Base-by-base conservation (phyloP, 1,140 invertebrate species). In the Leptinotarsa defecta region DNA sequence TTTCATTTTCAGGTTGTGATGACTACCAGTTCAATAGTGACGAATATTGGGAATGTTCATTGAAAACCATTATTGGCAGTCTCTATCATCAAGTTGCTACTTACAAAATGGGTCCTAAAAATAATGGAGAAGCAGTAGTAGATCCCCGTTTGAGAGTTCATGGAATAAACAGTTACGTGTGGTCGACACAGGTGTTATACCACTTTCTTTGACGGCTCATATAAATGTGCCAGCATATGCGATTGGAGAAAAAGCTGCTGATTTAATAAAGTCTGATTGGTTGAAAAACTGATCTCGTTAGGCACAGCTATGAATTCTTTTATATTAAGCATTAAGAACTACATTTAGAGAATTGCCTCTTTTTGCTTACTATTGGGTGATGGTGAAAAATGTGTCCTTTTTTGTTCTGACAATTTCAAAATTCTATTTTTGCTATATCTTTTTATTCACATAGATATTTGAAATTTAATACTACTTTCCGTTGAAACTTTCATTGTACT, bases 161-260 rank as follows among this genome's bases (percentile, higher is more conserved):
- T 76, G 93, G 93, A 0, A 82, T 94, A 1, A 86, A 20, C 88
- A 88, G 22, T 84, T 96, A 48, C 87, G 94, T 49, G 93, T 95
- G 2, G 90, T 90, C 0, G 94, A 96, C 84, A 90, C 90, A 48
- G 94, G 93, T 64, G 86, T 96, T 0, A 93, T 95, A 86, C 94
- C 94, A 0, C 85, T 85, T 5, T 88, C 94, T 27, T 86, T 91
- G 8, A 89, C 86, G 1, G 89, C 89, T 17, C 87, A 89, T 79
- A 87, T 87, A 0, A 86, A 85, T 75, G 89, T 88, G 8, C 78
- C 86, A 1, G 80, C 87, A 15, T 83, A 87, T 4, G 90, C 91
- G 90, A 86, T 91, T n/a, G 90, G 86, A 1, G 90, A 91, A 80
- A 87, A 88, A 81, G 88, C 83, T 0, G 85, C 88, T 3, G 88